phyloP scores from a whole-genome alignment of 2,888 invertebrate genomes.

The Drosophila setosimentum region DNA sequence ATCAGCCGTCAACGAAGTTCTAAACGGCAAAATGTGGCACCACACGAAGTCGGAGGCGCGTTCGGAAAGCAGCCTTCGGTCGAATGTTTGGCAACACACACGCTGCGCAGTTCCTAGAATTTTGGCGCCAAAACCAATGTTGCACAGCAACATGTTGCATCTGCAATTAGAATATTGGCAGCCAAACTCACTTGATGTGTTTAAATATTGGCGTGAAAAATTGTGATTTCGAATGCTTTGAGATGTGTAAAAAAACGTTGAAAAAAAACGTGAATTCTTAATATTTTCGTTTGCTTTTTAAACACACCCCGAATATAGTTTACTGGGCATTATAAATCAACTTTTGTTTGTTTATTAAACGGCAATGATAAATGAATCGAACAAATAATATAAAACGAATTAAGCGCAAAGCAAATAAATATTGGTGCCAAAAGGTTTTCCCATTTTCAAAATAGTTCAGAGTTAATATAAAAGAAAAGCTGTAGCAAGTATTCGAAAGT shows the following conservation, averaged over 20 bases:
- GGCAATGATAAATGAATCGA: conserved; percentile 8
- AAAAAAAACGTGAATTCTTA: not conserved
- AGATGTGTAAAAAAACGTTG: not conserved
- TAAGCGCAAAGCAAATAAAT: conserved; percentile 2
- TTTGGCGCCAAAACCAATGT: conserved; percentile 53
- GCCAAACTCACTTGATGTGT: not conserved
- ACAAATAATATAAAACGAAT: conserved; percentile 4
- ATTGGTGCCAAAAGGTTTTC: not conserved
- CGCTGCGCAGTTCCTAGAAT: conserved; percentile 50
- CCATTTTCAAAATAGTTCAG: not conserved
- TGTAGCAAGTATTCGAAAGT: not conserved
- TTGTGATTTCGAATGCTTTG: not conserved
- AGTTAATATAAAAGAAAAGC: not conserved
- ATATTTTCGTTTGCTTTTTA: not conserved
- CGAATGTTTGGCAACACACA: conserved; percentile 18
- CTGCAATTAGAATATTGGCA: conserved; percentile 19
- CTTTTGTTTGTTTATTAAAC: not conserved
- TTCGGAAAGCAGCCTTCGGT: conserved; percentile 30
- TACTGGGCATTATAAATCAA: not conserved
- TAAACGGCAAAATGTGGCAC: conserved; percentile 13
- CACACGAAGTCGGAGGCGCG: conserved; percentile 24
- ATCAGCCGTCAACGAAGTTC: conserved; percentile 65
- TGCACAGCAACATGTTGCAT: conserved; percentile 61
- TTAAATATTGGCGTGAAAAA: not conserved
- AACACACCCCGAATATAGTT: not conserved